Percentiles rank a stretch among this genome's conserved stretches.
These are phyloP conservation scores for Drosophila aff. DNA, from an alignment of 1,140 invertebrate species.

Conservation along the genomic window DNA sequence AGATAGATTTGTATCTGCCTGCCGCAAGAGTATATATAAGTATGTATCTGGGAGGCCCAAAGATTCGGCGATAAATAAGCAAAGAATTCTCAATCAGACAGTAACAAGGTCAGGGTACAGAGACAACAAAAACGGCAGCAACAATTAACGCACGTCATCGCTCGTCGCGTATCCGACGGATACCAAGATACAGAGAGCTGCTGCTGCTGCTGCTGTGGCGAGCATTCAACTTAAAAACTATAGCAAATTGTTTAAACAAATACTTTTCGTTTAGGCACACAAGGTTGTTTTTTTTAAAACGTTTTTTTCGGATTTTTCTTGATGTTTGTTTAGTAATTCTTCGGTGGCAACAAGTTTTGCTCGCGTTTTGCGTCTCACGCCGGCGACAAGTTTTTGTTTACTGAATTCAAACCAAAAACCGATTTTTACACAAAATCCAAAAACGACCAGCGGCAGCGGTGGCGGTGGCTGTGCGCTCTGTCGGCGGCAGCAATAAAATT, in stretches of 20 bases:
- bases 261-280: slow-evolving; percentile 39
- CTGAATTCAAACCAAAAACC: slow-evolving; percentile 82
- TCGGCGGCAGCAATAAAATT: slow-evolving; percentile 65
- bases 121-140: slow-evolving; percentile 26
- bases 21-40: slow-evolving; percentile 14
- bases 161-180: slow-evolving; percentile 45
- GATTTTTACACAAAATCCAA: slow-evolving; percentile 79
- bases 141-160: slow-evolving; percentile 68
- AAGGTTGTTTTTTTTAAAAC: slow-evolving; percentile 14
- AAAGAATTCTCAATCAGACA: slow-evolving; percentile 54
- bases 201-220: slow-evolving; percentile 20
- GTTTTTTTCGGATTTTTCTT: not conserved
- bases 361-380: slow-evolving; percentile 73
- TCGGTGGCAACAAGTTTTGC: slow-evolving; percentile 27
- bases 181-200: slow-evolving; percentile 31
- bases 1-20: slow-evolving; percentile 58
- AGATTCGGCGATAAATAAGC: slow-evolving; percentile 39
- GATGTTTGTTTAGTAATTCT: slow-evolving; percentile 32
- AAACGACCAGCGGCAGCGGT: slow-evolving; percentile 47
- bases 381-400: slow-evolving; percentile 85
- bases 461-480: slow-evolving; percentile 30
- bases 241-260: slow-evolving; percentile 79
- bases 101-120: slow-evolving; percentile 78
- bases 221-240: slow-evolving; percentile 69
- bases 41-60: slow-evolving; percentile 26